Evolutionary conservation across 2,888 invertebrate genomes (phyloP).

Genomic region (Lacanobia wlatinum): DNA sequence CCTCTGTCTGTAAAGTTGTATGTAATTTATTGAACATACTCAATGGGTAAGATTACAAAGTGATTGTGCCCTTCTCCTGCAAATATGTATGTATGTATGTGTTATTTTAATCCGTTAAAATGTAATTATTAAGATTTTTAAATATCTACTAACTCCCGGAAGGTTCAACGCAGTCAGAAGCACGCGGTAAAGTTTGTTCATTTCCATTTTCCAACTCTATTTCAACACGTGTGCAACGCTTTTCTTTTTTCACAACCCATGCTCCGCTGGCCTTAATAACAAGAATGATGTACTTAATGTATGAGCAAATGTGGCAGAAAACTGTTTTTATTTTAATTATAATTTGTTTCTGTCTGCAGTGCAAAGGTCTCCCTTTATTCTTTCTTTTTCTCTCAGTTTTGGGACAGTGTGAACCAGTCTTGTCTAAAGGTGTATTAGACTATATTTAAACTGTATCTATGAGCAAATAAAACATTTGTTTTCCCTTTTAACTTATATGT

Average conservation of each 20-base stretch:
- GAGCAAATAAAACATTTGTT: background rate
- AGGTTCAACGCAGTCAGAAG: background rate
- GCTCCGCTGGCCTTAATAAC: background rate
- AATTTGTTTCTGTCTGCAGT: background rate
- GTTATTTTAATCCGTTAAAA: background rate
- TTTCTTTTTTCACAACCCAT: background rate
- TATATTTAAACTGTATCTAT: background rate
- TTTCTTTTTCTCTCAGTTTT: background rate
- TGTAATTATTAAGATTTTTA: background rate
- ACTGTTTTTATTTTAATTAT: background rate
- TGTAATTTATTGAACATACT: slow-evolving; percentile 1
- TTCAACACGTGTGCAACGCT: background rate
- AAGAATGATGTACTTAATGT: background rate
- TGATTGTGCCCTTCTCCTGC: background rate
- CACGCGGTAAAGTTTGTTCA: background rate
- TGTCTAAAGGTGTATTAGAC: background rate
- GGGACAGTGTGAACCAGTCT: background rate
- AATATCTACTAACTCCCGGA: background rate
- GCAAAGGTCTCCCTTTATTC: background rate
- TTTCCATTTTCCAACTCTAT: background rate
- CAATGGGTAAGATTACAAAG: background rate
- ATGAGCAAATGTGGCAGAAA: background rate
- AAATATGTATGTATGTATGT: background rate
- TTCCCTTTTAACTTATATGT: background rate
- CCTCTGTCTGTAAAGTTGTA: slow-evolving; percentile 12